phyloP scores from a whole-genome alignment of 2,888 invertebrate genomes.

The Amiota minor region DNA sequence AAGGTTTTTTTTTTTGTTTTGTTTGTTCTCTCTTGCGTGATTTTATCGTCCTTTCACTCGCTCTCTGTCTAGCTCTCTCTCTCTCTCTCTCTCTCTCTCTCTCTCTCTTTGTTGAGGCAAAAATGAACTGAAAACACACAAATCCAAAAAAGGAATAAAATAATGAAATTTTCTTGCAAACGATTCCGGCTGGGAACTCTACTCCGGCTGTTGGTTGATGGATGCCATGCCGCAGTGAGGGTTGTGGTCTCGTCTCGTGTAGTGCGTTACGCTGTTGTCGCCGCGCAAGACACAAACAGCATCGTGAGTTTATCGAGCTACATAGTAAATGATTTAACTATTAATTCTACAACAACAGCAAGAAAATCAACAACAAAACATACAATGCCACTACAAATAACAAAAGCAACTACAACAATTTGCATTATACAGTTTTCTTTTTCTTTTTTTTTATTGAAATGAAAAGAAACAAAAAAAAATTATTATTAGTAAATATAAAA shows the following conservation, averaged over 20 bases:
- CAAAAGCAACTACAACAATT: conserved; percentile 1
- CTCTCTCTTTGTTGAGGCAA: conserved; percentile 12
- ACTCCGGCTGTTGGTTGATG: no score
- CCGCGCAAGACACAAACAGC: conserved; percentile 33
- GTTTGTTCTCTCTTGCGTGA: no score
- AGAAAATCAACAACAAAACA: not conserved
- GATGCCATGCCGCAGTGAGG: conserved; percentile 55
- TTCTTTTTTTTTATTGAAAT: not conserved
- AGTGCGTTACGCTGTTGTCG: conserved; percentile 56
- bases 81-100: conserved; percentile 17
- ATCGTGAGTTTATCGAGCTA: conserved; percentile 26
- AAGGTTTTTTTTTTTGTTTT: no score
- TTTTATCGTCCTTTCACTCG: not conserved
- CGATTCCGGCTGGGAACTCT: no score
- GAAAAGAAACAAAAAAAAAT: not conserved
- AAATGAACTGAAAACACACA: no score
- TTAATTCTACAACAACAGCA: not conserved
- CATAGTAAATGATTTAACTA: conserved; percentile 8
- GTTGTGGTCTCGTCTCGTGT: conserved; percentile 63
- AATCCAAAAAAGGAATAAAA: no score
- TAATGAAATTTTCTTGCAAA: no score
- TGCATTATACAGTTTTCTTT: not conserved
- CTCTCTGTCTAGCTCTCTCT: conserved; percentile 22
- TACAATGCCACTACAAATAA: not conserved
- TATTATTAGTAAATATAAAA: not conserved